Conservation (phyloP, 2,113 vertebrate species). For the Galemys pyrenaicus region DNA sequence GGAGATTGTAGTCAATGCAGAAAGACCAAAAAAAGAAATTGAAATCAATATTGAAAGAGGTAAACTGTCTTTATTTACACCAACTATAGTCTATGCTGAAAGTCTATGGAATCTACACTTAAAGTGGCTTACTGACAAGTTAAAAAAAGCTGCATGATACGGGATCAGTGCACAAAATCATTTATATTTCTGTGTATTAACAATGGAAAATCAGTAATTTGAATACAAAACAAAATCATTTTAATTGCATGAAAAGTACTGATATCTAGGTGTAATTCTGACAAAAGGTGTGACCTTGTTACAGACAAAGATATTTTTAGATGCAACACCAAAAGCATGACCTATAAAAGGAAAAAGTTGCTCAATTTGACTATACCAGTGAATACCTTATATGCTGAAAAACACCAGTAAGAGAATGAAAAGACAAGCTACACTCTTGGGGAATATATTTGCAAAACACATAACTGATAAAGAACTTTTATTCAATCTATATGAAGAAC, state of each 20-base stretch:
- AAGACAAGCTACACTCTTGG: not conserved
- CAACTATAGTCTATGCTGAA: not conserved
- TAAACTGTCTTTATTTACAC: slow-evolving; percentile 8
- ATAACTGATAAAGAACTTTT: slow-evolving; percentile 24
- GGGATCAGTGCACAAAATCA: not conserved
- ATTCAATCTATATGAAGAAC: not conserved
- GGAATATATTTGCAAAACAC: not conserved
- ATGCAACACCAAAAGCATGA: not conserved
- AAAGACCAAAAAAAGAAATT: not conserved
- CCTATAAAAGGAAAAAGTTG: not conserved
- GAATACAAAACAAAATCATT: not conserved
- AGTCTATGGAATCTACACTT: not conserved
- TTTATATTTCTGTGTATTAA: not conserved
- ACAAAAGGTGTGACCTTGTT: not conserved
- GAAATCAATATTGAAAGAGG: not conserved
- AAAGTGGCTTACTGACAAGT: not conserved
- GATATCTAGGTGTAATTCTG: not conserved
- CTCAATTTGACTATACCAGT: not conserved
- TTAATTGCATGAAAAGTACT: not conserved
- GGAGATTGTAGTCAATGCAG: not conserved
- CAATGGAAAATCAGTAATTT: not conserved
- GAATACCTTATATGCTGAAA: slow-evolving; percentile 23
- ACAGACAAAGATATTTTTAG: not conserved
- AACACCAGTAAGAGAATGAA: not conserved
- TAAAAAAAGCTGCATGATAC: not conserved